Conservation (phyloP, 2,888 invertebrate genomes). For the Cosmia pyralina region DNA sequence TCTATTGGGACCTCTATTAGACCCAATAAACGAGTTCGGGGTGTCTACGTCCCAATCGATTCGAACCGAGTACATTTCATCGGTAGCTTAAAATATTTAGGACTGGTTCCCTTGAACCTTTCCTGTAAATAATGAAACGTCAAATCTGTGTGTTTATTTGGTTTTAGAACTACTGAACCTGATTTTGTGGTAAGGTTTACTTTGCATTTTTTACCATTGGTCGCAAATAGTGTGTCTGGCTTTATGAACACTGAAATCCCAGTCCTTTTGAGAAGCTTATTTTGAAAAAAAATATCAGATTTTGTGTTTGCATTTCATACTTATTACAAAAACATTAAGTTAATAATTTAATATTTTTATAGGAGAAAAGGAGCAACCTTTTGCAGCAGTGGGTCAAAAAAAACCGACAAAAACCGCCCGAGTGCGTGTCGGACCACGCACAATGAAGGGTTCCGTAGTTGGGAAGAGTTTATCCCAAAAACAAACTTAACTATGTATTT, state of each 20-base stretch:
- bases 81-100: conserved; percentile 57
- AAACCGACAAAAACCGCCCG: neutral
- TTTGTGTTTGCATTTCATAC: neutral
- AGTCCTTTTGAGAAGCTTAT: no score
- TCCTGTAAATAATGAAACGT: conserved; percentile 45
- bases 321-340: neutral
- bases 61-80: conserved; percentile 53
- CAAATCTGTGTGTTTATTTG: conserved; percentile 57
- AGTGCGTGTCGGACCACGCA: no score
- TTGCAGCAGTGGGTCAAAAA: neutral
- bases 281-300: neutral
- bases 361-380: neutral
- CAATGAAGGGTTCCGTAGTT: no score
- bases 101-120: conserved; percentile 43
- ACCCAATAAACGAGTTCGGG: conserved; percentile 40
- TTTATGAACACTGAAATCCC: neutral
- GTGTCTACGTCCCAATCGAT: conserved; percentile 49
- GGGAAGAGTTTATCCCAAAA: no score
- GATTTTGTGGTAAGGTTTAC: conserved; percentile 27
- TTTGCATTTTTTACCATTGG: neutral
- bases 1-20: conserved; percentile 46
- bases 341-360: neutral
- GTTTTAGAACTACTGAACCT: conserved; percentile 47
- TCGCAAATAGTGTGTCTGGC: no score
- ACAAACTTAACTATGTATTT: no score